Base-by-base conservation (phyloP, 2,797 vertebrate species). In the Leptatherina wallacei region DNA sequence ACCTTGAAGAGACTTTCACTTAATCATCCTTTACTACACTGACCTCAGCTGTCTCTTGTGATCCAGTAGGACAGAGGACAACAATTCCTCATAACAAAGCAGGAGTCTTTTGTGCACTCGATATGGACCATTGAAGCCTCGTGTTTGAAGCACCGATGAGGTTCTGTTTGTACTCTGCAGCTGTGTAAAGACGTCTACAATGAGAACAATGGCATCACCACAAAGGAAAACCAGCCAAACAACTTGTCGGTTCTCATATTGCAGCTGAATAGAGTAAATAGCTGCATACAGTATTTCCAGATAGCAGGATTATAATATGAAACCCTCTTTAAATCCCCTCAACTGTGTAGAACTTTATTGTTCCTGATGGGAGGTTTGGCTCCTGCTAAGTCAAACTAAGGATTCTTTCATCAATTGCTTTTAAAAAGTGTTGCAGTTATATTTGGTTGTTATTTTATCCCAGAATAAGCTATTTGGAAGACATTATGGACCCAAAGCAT, bases 101-200 rank as follows among this genome's bases (percentile, higher is more conserved):
- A 33, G 22, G 35, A 75, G 62, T n/a, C 56, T 35, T 69, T 54
- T 51, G 57, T 69, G 55, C 35, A 42, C 44, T 59, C 36, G 27
- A 65, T 33, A 11, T 32, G 38, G 61, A 4, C 30, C 1, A 1
- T 40, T 22, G 0, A 40, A 54, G 10, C 44, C 58, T 57, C 42
- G 29, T 54, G 22, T 54, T 64, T 33, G 30, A 75, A 52, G 61
- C 55, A 32, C 66, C 27, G 60, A 56, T 55, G 64, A 75, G 32
- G 44, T 57, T 56, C 2, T 73, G 77, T 85, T 52, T 77, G 70
- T 77, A n/a, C 62, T 71, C 63, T 61, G 72, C 75, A 80, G 71
- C 84, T 78, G 77, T 64, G 77, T 24, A 78, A 78, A 61, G 68
- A 69, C 7, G 58, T 47, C 54, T 58, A 30, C 44, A 68, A 29